Evolutionary conservation across 2,797 vertebrate genomes (phyloP).

Genomic region (Pitangus sulphuratus): DNA sequence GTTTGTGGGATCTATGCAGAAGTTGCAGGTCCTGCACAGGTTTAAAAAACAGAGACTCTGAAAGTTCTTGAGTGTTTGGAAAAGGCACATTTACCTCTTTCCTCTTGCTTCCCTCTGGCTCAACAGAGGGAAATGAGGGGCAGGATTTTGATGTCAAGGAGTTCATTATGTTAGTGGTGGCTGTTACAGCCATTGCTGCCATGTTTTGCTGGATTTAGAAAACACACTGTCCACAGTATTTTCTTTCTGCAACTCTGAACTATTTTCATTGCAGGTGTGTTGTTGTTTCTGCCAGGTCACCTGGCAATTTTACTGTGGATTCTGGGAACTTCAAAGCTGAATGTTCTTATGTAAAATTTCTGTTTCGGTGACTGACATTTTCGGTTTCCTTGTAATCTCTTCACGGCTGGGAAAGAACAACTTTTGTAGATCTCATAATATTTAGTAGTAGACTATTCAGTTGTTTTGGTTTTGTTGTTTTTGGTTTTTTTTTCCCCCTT

Average conservation of each 20-base stretch:
- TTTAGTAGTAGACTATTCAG: neutral
- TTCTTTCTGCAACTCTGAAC: neutral
- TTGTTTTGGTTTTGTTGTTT: neutral
- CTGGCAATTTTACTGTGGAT: constrained; percentile 22
- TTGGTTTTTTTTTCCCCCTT: neutral
- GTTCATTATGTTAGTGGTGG: neutral
- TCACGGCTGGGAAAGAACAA: neutral
- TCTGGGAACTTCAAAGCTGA: constrained; percentile 50
- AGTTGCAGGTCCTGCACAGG: neutral
- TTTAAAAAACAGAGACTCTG: neutral
- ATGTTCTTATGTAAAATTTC: neutral
- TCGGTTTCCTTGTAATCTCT: constrained; percentile 21
- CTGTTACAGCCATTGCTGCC: neutral
- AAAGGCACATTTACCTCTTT: neutral
- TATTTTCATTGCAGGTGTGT: constrained; percentile 40
- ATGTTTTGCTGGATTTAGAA: neutral
- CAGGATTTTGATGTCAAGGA: neutral
- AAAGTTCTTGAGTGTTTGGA: neutral
- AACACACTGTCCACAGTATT: neutral
- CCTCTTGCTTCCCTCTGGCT: neutral
- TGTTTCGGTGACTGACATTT: neutral
- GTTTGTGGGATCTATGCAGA: neutral
- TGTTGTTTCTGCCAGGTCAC: constrained; percentile 55
- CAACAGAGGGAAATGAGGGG: neutral
- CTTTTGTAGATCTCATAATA: neutral